A percentile compares a stretch with the other conserved stretches of the same genome.
phyloP scores from a whole-genome alignment of 2,113 vertebrate genomes.

The Urocynchramus pylzowi region DNA sequence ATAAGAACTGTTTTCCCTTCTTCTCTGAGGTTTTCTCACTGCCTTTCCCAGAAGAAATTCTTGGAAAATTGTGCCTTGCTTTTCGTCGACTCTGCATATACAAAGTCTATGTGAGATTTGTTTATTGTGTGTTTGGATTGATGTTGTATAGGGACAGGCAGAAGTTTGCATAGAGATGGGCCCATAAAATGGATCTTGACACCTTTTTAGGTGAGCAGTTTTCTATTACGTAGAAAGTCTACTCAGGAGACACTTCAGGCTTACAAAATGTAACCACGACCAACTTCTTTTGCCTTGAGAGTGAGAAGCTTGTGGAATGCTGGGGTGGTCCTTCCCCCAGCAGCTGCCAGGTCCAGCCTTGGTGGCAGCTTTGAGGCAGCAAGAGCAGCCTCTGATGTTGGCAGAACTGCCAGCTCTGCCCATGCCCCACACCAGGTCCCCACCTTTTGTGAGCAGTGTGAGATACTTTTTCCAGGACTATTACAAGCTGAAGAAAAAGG shows the following conservation, averaged over 20 bases:
- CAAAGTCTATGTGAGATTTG: not conserved
- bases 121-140: not conserved
- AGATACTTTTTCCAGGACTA: not conserved
- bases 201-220: not conserved
- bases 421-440: not conserved
- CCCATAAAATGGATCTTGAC: not conserved
- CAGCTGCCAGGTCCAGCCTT: not conserved
- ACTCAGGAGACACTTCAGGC: not conserved
- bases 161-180: not conserved
- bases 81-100: not conserved
- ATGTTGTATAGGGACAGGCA: not conserved
- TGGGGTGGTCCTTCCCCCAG: not conserved
- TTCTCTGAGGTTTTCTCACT: no score
- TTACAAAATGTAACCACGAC: rapidly evolving
- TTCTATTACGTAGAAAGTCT: not conserved
- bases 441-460: not conserved
- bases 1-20: no score
- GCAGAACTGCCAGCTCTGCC: not conserved
- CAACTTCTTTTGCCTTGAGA: not conserved
- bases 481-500: not conserved
- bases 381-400: not conserved
- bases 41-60: no score
- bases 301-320: not conserved
- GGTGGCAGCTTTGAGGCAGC: not conserved
- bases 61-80: no score